Evolutionary conservation across 2,113 vertebrate genomes (phyloP).

Genomic region (Bubo bubo): DNA sequence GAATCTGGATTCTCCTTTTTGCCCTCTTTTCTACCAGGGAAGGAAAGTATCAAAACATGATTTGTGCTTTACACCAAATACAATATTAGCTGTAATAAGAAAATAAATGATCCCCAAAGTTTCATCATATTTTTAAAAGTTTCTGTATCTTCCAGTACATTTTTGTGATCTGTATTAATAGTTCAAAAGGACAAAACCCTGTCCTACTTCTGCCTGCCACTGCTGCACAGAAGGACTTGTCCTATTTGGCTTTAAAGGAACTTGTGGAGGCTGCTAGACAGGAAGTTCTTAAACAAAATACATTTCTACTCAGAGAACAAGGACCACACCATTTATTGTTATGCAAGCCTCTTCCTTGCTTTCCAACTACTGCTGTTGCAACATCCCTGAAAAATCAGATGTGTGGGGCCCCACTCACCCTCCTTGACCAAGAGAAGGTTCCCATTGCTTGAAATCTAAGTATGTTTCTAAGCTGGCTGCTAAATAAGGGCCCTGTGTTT

Average conservation of each 20-base stretch:
- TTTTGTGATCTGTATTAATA: not conserved
- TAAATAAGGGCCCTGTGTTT: too few relatives aligned
- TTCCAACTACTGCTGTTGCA: not conserved
- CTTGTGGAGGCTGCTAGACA: not conserved
- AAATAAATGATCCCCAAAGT: not conserved
- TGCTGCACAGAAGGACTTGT: not conserved
- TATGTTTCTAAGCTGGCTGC: not conserved
- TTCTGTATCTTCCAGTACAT: not conserved
- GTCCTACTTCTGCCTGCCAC: not conserved
- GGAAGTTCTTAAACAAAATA: not conserved
- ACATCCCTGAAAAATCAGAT: not conserved
- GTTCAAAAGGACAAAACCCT: not conserved
- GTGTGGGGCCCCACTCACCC: accelerated
- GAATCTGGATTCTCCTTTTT: not conserved
- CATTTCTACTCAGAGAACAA: not conserved
- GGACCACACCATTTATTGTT: not conserved
- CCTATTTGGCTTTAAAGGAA: not conserved
- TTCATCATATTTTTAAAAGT: not conserved
- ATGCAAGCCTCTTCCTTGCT: not conserved
- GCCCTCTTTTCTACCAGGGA: not conserved
- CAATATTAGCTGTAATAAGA: not conserved
- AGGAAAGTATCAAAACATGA: not conserved
- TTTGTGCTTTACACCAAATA: not conserved
- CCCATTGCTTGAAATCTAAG: not conserved
- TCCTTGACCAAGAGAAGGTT: not conserved